Base-by-base conservation (phyloP, 2,888 invertebrate species). In the Ophion slaviceki region DNA sequence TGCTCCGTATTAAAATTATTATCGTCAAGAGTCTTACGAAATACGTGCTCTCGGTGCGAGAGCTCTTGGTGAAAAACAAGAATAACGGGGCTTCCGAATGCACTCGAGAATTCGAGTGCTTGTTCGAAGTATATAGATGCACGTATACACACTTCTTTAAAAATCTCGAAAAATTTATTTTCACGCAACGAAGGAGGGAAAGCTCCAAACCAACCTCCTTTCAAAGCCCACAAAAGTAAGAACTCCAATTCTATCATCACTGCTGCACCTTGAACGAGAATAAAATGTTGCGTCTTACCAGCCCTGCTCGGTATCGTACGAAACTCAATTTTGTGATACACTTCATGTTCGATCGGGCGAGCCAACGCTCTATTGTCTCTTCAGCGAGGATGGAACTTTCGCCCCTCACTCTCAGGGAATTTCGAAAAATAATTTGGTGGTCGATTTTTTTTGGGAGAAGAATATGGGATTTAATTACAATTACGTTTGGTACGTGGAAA, bases 1-100 rank as follows among this genome's bases (percentile, higher is more conserved):
- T 57, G 45, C 24, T 45, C 62, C 62, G 74, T 64, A 62, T 57
- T 67, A 81, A 71, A 80, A 77, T 84, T 77, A 68, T 74, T 68
- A 81, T 81, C 62, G 72, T 68, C 68, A 45, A 81, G 67, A 67
- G 84, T 61, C 53, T 66, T 61, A 20, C 17, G n/a, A 59, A 80
- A 17, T 53, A 24, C 64, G 67, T 75, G 61, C 82, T 83, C 70
- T 14, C 72, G 61, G 40, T n/a, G 47, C 14, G 32, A 45, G 80
- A 71, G 32, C 62, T 62, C 72, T 47, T 28, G 11, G 40, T 11
- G 45, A 47, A 75, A 57, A 40, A 74, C 32, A 66, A 66, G 53
- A 17, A 36, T 76, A 74, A 53, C 53, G 32, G 40, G 28, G 24
- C 57, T 72, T 64, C 66, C 36, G 47, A 80, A 76, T 77, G 66